Evolutionary conservation across 2,113 vertebrate genomes (phyloP).

Genomic region (Salminus brasiliensis): DNA sequence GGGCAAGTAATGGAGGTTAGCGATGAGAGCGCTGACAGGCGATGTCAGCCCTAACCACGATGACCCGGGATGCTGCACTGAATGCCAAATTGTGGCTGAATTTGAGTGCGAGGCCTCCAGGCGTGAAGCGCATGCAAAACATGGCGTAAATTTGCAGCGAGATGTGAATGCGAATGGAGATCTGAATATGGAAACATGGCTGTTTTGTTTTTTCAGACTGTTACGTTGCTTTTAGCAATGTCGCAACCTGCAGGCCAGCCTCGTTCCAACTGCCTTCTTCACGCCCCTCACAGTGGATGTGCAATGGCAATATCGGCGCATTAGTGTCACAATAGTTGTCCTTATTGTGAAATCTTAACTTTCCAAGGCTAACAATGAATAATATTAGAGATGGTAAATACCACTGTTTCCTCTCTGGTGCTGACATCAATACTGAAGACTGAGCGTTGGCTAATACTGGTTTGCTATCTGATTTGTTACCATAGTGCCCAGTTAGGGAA

Average conservation of each 20-base stretch:
- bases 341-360: no score
- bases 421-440: no score
- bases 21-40: slow-evolving; percentile 77
- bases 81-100: slow-evolving; percentile 70
- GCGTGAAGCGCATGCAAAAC: slow-evolving; percentile 73
- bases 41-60: slow-evolving; percentile 76
- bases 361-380: no score
- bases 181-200: slow-evolving; percentile 57
- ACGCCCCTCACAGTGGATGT: background rate
- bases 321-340: no score
- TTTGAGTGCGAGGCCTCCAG: slow-evolving; percentile 66
- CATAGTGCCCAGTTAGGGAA: no score
- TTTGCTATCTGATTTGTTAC: no score
- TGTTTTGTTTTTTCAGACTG: slow-evolving; percentile 62
- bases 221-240: slow-evolving; percentile 57
- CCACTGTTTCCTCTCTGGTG: no score
- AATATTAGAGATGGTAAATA: no score
- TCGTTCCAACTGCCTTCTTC: background rate
- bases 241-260: background rate
- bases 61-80: slow-evolving; percentile 68
- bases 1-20: slow-evolving; percentile 77
- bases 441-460: no score
- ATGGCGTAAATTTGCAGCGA: slow-evolving; percentile 64
- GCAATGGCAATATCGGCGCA: background rate
- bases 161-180: slow-evolving; percentile 72